Percentiles rank a stretch among this genome's conserved stretches.
These are phyloP conservation scores for Vicugna pacos DNA, from an alignment of 2,113 vertebrate species.

Conservation along the genomic window DNA sequence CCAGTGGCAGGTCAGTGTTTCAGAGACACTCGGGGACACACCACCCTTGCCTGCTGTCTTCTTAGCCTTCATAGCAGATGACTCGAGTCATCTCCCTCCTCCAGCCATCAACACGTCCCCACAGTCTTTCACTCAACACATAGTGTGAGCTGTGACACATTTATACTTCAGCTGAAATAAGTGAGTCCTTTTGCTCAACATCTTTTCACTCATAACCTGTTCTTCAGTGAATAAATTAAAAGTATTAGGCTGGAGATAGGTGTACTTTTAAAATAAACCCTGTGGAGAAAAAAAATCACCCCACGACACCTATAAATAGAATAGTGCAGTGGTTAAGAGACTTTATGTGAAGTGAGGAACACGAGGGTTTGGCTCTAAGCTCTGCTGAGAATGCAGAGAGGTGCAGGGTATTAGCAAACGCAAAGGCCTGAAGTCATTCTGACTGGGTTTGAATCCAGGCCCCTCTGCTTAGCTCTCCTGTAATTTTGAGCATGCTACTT, in stretches of 20 bases:
- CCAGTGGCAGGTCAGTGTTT: background rate
- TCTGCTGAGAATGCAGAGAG: background rate
- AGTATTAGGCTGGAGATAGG: background rate
- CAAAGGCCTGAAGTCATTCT: background rate
- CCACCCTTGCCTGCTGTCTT: background rate
- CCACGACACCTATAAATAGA: background rate
- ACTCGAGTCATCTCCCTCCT: background rate
- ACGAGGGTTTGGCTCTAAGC: background rate
- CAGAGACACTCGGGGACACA: background rate
- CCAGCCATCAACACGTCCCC: background rate
- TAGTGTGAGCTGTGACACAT: background rate
- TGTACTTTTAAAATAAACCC: slow-evolving; percentile 11
- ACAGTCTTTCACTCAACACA: background rate
- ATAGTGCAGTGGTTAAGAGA: background rate
- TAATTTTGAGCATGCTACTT: background rate
- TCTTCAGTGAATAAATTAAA: slow-evolving; percentile 51
- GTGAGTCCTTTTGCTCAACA: background rate
- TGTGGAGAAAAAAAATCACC: background rate
- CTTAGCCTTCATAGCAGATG: background rate
- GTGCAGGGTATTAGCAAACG: background rate
- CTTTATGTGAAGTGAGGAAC: background rate
- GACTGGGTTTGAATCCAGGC: background rate
- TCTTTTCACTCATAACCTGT: background rate
- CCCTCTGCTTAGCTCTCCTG: background rate
- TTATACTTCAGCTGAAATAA: background rate